Percentiles rank a stretch among this genome's conserved stretches.
These are phyloP conservation scores for Glyptemys insculpta DNA, from an alignment of 2,797 vertebrate species.

Conservation along the genomic window DNA sequence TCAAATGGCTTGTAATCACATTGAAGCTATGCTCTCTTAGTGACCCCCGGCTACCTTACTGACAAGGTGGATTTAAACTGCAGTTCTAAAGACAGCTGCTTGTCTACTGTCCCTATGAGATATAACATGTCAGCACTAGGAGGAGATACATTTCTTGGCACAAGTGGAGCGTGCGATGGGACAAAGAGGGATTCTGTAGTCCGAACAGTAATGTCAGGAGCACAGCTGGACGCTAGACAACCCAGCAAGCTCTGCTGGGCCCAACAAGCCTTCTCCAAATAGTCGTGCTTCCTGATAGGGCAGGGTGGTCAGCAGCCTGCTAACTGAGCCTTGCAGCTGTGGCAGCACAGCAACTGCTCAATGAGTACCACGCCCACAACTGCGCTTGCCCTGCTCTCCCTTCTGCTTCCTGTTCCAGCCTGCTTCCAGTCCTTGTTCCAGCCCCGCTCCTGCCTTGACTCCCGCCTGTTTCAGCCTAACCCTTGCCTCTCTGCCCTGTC, in stretches of 20 bases:
- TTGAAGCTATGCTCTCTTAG: rapidly evolving
- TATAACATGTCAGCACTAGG: neutral
- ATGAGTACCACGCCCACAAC: neutral
- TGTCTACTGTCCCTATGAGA: neutral
- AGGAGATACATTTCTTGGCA: neutral
- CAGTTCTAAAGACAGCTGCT: neutral
- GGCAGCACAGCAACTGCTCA: neutral
- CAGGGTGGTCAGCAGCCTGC: neutral
- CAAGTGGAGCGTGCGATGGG: neutral
- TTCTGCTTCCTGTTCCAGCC: neutral
- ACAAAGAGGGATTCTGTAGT: neutral
- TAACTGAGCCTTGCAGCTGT: neutral
- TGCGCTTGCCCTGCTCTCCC: neutral
- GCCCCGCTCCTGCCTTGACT: neutral
- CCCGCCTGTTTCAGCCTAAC: neutral
- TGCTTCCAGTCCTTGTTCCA: neutral
- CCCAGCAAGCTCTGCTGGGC: neutral
- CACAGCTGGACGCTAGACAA: neutral
- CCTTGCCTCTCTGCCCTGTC: neutral
- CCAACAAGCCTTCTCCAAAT: neutral
- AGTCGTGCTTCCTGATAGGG: neutral
- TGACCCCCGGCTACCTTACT: neutral
- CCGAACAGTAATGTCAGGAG: neutral
- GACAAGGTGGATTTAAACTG: neutral
- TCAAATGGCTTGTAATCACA: neutral